Evolutionary conservation across 2,113 vertebrate genomes (phyloP).

Genomic region (Lucifuga dentata): DNA sequence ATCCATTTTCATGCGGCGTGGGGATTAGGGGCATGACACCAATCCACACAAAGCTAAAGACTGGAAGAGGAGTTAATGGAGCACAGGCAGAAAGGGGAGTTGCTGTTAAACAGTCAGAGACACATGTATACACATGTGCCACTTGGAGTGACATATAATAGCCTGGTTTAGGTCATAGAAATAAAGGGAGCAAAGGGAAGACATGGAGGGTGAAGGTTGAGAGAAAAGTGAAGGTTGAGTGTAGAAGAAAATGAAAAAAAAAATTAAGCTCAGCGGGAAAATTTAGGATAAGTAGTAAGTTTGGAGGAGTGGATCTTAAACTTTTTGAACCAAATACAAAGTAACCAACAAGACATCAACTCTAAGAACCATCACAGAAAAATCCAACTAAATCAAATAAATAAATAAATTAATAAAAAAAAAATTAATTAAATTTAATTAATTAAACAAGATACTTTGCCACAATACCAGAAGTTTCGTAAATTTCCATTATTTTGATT

Average conservation of each 20-base stretch:
- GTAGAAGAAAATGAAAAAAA: constrained; percentile 4
- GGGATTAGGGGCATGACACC: constrained; percentile 76
- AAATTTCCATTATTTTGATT: too few species aligned
- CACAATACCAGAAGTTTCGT: too few species aligned
- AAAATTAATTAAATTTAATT: too few species aligned
- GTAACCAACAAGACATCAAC: too few species aligned
- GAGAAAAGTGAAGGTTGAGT: neutral
- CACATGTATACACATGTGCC: constrained; percentile 14
- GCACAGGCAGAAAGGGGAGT: constrained; percentile 41
- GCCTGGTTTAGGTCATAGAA: constrained; percentile 13
- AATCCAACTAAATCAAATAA: too few species aligned
- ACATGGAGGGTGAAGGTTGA: constrained; percentile 5
- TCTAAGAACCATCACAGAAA: too few species aligned
- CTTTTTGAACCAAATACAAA: too few species aligned
- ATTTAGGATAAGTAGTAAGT: neutral
- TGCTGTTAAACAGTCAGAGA: constrained; percentile 6
- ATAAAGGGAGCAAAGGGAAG: neutral
- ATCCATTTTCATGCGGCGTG: constrained; percentile 46
- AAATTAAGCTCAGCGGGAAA: neutral
- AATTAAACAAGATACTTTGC: too few species aligned
- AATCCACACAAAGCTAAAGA: constrained; percentile 78
- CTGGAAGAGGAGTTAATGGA: constrained; percentile 71
- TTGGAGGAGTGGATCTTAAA: too few species aligned
- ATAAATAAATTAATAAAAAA: too few species aligned
- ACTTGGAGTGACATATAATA: constrained; percentile 21